These are phyloP conservation scores for Drosophila nr. perissopoda DNA, from an alignment of 2,888 invertebrate genomes.

Conservation along the genomic window DNA sequence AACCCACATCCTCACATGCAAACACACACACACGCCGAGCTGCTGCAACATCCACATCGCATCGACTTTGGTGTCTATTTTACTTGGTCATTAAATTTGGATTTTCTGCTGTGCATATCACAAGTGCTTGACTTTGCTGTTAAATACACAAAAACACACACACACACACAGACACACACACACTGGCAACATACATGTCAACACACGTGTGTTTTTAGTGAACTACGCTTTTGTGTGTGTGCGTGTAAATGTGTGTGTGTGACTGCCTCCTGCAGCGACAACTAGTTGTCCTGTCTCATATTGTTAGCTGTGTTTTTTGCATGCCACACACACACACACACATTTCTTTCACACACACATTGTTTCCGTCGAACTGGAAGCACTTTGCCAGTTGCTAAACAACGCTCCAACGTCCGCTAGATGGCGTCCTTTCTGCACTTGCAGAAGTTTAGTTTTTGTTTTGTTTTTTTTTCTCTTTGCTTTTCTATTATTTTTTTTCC, in stretches of 20 bases:
- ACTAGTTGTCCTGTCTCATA: conserved; percentile 16
- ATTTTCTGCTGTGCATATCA: conserved; percentile 73
- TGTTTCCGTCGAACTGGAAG: conserved; percentile 30
- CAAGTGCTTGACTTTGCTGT: conserved; percentile 74
- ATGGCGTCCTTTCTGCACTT: conserved; percentile 27
- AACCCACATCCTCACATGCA: conserved; percentile 11
- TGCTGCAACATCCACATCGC: conserved; percentile 31
- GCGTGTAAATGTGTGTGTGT: not conserved
- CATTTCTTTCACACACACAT: conserved; percentile 10
- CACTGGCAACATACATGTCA: conserved; percentile 6
- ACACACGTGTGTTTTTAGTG: conserved; percentile 56
- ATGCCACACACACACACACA: conserved; percentile 26
- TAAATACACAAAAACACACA: conserved; percentile 52
- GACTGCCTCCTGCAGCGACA: conserved; percentile 16
- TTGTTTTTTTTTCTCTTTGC: not conserved
- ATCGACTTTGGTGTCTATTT: conserved; percentile 69
- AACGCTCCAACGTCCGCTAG: conserved; percentile 45
- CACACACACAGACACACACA: conserved; percentile 28
- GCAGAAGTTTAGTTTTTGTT: conserved; percentile 28
- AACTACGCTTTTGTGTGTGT: conserved; percentile 50
- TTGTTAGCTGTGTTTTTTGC: conserved; percentile 65
- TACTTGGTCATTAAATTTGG: conserved; percentile 79
- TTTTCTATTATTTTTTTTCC: conserved; percentile 39
- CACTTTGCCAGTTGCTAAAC: conserved; percentile 44
- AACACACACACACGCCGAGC: conserved; percentile 13